phyloP scores from a whole-genome alignment of 2,797 vertebrate genomes.

The Anomalospiza imberbis region DNA sequence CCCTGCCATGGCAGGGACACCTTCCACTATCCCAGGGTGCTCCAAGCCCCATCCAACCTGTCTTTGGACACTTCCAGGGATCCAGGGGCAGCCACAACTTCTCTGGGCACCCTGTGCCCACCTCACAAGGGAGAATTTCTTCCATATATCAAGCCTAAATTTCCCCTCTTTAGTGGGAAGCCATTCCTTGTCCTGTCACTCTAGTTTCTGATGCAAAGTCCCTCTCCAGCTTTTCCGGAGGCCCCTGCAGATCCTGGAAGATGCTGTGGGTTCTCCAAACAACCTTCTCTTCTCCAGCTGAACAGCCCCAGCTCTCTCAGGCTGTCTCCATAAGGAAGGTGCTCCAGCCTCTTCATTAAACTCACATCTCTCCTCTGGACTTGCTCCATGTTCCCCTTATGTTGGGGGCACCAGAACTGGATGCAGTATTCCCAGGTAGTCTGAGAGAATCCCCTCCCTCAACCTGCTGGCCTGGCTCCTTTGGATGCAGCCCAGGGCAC shows the following conservation, averaged over 20 bases:
- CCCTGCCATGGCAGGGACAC: not conserved
- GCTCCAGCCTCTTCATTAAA: not conserved
- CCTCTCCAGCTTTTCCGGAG: not conserved
- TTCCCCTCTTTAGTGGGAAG: not conserved
- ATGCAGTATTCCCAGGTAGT: not conserved
- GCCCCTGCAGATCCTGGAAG: not conserved
- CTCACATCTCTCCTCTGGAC: not conserved
- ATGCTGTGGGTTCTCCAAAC: not conserved
- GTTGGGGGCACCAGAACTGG: not conserved
- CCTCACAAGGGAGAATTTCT: not conserved
- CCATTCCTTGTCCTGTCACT: not conserved
- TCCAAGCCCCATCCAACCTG: rapidly evolving
- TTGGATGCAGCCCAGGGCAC: not conserved
- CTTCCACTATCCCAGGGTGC: not conserved
- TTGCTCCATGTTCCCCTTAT: not conserved
- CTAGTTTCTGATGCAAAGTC: not conserved
- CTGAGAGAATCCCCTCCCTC: not conserved
- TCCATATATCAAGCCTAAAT: not conserved
- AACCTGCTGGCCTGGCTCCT: not conserved
- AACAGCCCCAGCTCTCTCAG: not conserved
- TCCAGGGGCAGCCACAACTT: not conserved
- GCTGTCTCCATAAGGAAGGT: not conserved
- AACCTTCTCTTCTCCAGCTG: not conserved
- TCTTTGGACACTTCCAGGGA: not conserved
- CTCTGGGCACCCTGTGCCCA: too few relatives aligned